Evolutionary conservation across 2,888 invertebrate genomes (phyloP), one percentile per base, ranked within the genome.

Genomic region (Folsomia candida): DNA sequence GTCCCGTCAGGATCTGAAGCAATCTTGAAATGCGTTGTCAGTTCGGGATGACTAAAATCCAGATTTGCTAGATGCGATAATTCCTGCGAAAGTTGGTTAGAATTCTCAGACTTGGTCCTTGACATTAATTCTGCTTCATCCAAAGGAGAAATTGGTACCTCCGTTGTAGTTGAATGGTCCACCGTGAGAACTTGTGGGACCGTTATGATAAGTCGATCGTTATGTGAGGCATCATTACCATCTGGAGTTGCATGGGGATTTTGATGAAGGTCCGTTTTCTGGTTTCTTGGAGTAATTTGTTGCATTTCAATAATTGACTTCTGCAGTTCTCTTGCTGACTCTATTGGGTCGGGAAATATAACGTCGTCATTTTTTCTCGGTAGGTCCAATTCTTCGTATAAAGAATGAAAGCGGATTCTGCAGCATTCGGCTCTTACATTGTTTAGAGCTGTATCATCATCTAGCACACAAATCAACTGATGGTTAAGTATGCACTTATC

Each of bases 361-460:
- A 54, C 22, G 37, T 37, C 37, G 14, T 4, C 4, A 9, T 9
- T 14, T 14, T 37, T 37, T 14, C 6, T 4, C 14, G 37, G 37
- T 37, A 4, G 37, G 4, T 54, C 54, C n/a, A 4, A 4, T 22
- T 54, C 54, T 54, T 54, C 54, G 22, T 18, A 6, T 14, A 20
- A 18, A 54, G 6, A 4, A 22, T 54, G 54, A 22, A 14, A 54
- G 6, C 54, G 54, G 4, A 68, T 58, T 51, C 51, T 61, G 54
- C 75, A 75, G 37, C 75, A 75, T 51, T 71, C 66, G 11, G 71
- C 75, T 37, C 69, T 68, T 47, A 75, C 3, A 25, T 75, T 75
- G 51, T 75, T 75, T 6, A 75, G 47, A 24, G 71, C 71, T 0
- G 75, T 75, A 22, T 70, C 71, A 47, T 75, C 75, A 51, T 71